phyloP scores from a whole-genome alignment of 2,113 vertebrate species.

The Dasyornis broadbenti region DNA sequence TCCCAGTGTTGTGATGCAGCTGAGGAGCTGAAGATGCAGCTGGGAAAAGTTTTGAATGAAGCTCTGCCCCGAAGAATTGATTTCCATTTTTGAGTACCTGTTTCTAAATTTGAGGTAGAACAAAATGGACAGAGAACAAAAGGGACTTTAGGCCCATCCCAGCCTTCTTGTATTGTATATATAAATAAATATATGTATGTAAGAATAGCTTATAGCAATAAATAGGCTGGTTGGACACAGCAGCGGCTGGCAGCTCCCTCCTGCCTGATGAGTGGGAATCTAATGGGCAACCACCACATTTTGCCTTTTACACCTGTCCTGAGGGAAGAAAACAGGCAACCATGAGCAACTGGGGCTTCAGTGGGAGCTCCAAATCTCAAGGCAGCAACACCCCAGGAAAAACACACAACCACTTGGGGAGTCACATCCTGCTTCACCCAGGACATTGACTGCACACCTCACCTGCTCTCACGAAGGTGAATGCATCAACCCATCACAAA shows the following conservation, averaged over 20 bases:
- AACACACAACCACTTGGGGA: background rate
- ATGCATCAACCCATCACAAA: background rate
- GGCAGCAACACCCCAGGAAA: background rate
- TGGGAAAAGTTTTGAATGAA: background rate
- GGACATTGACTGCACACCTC: background rate
- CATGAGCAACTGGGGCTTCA: background rate
- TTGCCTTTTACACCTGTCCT: background rate
- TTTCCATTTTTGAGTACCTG: background rate
- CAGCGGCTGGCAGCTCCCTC: background rate
- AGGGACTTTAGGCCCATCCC: background rate
- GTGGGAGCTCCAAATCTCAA: background rate
- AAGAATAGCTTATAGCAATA: background rate
- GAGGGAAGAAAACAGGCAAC: background rate
- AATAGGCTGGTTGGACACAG: background rate
- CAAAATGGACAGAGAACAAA: no score
- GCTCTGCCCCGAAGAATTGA: background rate
- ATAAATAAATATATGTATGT: background rate
- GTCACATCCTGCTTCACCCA: background rate
- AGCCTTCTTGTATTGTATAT: no score
- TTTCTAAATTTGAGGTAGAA: background rate
- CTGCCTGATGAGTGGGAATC: background rate
- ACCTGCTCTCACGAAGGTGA: background rate
- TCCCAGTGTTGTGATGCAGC: rapidly evolving
- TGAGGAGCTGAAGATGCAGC: background rate
- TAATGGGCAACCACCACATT: background rate